Evolutionary conservation across 1,140 invertebrate species (phyloP), one percentile per base, ranked within the genome.

Genomic region (Pantala flavescens): DNA sequence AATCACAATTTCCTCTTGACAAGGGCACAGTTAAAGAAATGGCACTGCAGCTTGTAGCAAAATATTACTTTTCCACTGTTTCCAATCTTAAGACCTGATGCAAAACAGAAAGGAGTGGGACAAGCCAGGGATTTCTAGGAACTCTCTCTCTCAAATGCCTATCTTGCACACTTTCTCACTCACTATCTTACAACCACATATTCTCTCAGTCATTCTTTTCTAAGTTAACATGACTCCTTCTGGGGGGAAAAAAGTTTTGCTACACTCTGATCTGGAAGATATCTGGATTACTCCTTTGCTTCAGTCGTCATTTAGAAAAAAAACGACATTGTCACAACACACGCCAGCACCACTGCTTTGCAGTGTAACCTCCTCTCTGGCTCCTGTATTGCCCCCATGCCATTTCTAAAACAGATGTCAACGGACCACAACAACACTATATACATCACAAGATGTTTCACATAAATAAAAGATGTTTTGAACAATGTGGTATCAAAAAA

Each of bases 11-110:
- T 70, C 55, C 73, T 76, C 24, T 74, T 75, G 74, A 75, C 74
- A 71, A 75, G 74, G 74, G 74, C 74, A 75, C 74, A 75, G 74
- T 75, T 75, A 75, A 71, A 75, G 74, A 75, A 75, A 75, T 75
- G 74, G 74, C 74, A 75, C 74, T 43, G 74, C 71, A 75, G 72
- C 74, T 73, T 73, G 71, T 24, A 55, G 72, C 71, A 43, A 21
- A 73, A 75, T 75, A 21, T 75, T 75, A 43, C 43, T 63, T 63
- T 63, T 63, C 72, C 49, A 63, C 49, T 74, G 19, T 75, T 75
- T 70, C 71, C 23, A 72, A 49, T 63, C 74, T 73, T 49, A 74
- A 12, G 42, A 74, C 23, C 21, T 28, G 55, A 23, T 63, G 28
- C 49, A 42, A 49, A 24, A 73, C 42, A 75, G 28, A 70, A 63